Conservation (phyloP, 2,797 vertebrate genomes). For the Parambassis ranga region DNA sequence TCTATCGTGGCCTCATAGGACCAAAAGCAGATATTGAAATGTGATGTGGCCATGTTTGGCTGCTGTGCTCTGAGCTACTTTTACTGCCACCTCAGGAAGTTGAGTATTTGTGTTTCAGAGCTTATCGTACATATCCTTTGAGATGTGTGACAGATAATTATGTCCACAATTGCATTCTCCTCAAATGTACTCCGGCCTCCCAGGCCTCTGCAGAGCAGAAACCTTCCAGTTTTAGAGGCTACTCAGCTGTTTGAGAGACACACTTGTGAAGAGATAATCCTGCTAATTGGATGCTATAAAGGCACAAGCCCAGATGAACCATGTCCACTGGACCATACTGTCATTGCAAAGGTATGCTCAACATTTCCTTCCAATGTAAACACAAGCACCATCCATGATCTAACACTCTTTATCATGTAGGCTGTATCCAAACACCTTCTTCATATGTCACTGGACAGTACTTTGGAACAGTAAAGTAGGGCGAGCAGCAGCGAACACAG, state of each 20-base stretch:
- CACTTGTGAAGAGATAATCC: constrained; percentile 30
- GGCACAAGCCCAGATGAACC: constrained; percentile 33
- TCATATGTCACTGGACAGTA: background rate
- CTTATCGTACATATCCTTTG: too few relatives aligned
- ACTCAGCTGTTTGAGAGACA: constrained; percentile 13
- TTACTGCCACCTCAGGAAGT: background rate
- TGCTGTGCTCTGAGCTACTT: too few relatives aligned
- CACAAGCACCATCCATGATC: constrained; percentile 49
- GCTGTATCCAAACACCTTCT: constrained; percentile 7
- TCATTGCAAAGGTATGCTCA: constrained; percentile 69
- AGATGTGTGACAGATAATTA: too few relatives aligned
- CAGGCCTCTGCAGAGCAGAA: background rate
- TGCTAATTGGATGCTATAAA: constrained; percentile 6
- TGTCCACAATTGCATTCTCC: too few relatives aligned
- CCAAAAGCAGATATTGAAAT: too few relatives aligned
- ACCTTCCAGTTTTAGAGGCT: background rate
- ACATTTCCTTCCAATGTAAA: constrained; percentile 80
- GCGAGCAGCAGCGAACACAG: background rate
- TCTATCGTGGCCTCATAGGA: too few relatives aligned
- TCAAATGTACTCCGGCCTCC: background rate
- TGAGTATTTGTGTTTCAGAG: background rate
- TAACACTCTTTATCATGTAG: constrained; percentile 31
- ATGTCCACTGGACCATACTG: constrained; percentile 35
- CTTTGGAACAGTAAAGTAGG: constrained; percentile 20
- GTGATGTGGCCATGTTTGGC: too few relatives aligned